phyloP scores from a whole-genome alignment of 2,797 vertebrate genomes.

The Gephyroberyx darwinii region DNA sequence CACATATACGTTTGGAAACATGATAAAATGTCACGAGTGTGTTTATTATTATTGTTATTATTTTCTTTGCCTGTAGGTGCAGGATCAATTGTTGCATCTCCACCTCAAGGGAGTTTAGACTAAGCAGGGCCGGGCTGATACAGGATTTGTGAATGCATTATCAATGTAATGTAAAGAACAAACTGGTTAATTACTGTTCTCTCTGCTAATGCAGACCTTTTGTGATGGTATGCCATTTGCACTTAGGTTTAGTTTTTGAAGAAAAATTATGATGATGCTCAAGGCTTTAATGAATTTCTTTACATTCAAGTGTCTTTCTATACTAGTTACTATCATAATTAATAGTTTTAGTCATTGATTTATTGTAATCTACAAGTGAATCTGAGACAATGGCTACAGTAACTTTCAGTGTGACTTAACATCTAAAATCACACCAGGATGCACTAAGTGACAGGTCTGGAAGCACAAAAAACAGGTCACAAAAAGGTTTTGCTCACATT shows the following conservation, averaged over 20 bases:
- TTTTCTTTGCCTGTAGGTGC: slow-evolving; percentile 12
- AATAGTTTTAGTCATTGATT: slow-evolving; percentile 4
- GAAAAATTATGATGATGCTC: too few relatives aligned
- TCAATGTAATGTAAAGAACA: slow-evolving; percentile 56
- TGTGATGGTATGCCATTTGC: not conserved
- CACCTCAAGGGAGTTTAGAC: slow-evolving; percentile 28
- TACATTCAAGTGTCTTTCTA: not conserved
- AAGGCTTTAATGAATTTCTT: too few relatives aligned
- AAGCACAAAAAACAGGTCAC: not conserved
- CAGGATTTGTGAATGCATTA: slow-evolving; percentile 34
- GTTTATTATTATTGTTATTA: slow-evolving; percentile 39
- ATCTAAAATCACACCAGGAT: slow-evolving; percentile 5
- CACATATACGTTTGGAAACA: slow-evolving; percentile 20
- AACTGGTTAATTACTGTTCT: slow-evolving; percentile 54
- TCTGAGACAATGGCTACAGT: slow-evolving; percentile 6
- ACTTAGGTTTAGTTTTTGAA: slow-evolving; percentile 5
- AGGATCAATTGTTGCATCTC: slow-evolving; percentile 29
- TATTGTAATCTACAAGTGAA: not conserved
- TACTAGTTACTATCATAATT: slow-evolving; percentile 22
- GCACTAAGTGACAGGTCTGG: not conserved
- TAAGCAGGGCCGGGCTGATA: not conserved
- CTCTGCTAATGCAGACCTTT: not conserved
- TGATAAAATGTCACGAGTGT: slow-evolving; percentile 29
- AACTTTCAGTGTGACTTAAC: not conserved
- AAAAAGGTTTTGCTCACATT: not conserved